Percentiles rank a stretch among this genome's conserved stretches.
These are phyloP conservation scores for Onthophagus taurus DNA, from an alignment of 1,140 invertebrate genomes.

Conservation along the genomic window DNA sequence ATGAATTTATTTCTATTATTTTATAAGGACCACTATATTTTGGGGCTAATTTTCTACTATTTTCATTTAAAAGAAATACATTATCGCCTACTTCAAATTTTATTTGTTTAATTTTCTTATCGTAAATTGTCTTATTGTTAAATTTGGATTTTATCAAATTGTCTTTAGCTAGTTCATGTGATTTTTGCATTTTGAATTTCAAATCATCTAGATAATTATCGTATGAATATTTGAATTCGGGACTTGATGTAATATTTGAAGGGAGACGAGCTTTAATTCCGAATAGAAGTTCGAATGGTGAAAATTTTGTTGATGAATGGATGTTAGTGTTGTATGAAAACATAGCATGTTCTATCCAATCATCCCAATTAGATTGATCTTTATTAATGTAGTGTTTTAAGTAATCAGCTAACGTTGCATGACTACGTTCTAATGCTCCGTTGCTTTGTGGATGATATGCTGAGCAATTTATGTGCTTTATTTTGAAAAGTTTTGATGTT, in stretches of 20 bases:
- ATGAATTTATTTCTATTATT: conserved; percentile 14
- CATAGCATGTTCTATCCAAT: conserved; percentile 30
- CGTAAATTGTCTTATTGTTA: conserved; percentile 22
- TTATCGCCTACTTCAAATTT: conserved; percentile 21
- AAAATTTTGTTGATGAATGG: conserved; percentile 21
- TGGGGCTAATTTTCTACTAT: conserved; percentile 13
- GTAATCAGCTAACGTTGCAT: not conserved
- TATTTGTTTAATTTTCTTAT: conserved; percentile 17
- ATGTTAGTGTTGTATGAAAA: conserved; percentile 31
- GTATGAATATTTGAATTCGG: conserved; percentile 22
- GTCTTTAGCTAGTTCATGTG: conserved; percentile 26
- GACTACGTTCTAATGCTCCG: conserved; percentile 23
- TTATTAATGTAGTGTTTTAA: conserved; percentile 16
- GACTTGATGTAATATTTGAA: conserved; percentile 8
- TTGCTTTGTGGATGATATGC: not conserved
- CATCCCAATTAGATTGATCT: conserved; percentile 34
- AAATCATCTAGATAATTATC: conserved; percentile 23
- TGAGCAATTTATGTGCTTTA: too few relatives aligned
- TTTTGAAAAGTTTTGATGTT: too few relatives aligned
- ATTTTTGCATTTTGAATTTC: conserved; percentile 22
- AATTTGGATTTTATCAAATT: conserved; percentile 21
- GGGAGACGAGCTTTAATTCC: conserved; percentile 13
- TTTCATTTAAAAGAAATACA: conserved; percentile 16
- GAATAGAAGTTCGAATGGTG: conserved; percentile 27
- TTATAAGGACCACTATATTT: conserved; percentile 14